A percentile compares a stretch with the other conserved stretches of the same genome.
Conservation (phyloP, 2,797 vertebrate species). For the Meriones psammophilus region DNA sequence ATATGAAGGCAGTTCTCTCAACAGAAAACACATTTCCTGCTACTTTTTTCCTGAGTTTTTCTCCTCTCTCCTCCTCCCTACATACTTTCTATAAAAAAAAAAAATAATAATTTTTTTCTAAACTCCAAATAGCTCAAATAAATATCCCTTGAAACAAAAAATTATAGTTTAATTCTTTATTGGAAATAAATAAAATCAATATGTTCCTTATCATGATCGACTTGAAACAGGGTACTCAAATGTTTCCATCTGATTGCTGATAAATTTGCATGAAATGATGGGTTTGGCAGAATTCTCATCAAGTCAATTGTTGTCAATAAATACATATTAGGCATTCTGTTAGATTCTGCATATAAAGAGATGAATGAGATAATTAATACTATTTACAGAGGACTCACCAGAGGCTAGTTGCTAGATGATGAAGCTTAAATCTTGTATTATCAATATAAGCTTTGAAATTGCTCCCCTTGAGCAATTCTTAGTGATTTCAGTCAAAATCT, state of each 20-base stretch:
- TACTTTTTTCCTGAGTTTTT: not conserved
- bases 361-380: constrained; percentile 48
- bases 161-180: not conserved
- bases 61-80: not conserved
- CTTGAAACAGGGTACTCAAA: constrained; percentile 7
- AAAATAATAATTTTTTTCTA: constrained; percentile 42
- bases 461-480: not conserved
- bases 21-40: not conserved
- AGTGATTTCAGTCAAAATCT: not conserved
- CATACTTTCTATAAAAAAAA: not conserved
- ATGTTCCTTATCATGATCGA: not conserved
- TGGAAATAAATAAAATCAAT: constrained; percentile 56
- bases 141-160: constrained; percentile 28
- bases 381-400: constrained; percentile 43
- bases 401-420: constrained; percentile 8
- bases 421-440: not conserved
- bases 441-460: not conserved
- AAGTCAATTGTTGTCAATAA: constrained; percentile 65
- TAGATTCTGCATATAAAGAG: constrained; percentile 36
- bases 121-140: constrained; percentile 36
- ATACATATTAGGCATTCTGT: constrained; percentile 39
- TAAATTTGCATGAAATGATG: constrained; percentile 62
- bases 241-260: constrained; percentile 41
- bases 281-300: constrained; percentile 56
- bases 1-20: not conserved